Evolutionary conservation across 92 coral and sea anemone species (phyloP), one percentile per base, ranked within the genome.

Genomic region (Palythoa heliodiscus): DNA sequence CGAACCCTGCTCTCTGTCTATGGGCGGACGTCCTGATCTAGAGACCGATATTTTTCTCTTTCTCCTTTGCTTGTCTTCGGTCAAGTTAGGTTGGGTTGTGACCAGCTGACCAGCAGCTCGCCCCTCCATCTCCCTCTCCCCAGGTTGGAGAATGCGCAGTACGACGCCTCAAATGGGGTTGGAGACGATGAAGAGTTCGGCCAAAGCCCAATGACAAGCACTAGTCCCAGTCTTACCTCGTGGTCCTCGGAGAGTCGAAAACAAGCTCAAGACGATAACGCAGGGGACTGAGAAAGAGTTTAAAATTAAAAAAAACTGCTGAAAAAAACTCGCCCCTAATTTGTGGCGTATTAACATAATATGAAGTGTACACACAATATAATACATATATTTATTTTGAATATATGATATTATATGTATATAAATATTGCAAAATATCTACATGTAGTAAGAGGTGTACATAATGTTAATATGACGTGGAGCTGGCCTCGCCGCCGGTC

Each of bases 31-130:
- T 64, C 84, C 74, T 80, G 74, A 66, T 70, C 22, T 80, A 23
- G 84, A 80, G 73, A 80, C 84, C 84, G 73, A 63, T 80, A 50
- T 80, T 80, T 80, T 80, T 80, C 84, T 80, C 84, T 80, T 74
- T 80, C 84, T 80, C 84, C 84, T 66, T 80, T 80, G 84, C 84
- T 80, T 80, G 84, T 80, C 84, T 80, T 70, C 84, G 84, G 84
- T 80, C 84, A 80, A 80, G 84, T 80, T 80, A 80, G 84, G 84
- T 80, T 80, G 84, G 84, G 84, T 80, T 80, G 84, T 80, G 84
- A 80, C 84, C 84, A 80, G 84, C 48, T 80, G 60, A 80, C 84
- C 73, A 80, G 84, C 47, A 73, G 84, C 75, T 80, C 84, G 84
- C 84, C 84, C 63, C 84, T 80, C 23, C 84, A 80, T 80, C 84